Base-by-base conservation (phyloP, 2,113 vertebrate species). In the Falcunculus frontatus region DNA sequence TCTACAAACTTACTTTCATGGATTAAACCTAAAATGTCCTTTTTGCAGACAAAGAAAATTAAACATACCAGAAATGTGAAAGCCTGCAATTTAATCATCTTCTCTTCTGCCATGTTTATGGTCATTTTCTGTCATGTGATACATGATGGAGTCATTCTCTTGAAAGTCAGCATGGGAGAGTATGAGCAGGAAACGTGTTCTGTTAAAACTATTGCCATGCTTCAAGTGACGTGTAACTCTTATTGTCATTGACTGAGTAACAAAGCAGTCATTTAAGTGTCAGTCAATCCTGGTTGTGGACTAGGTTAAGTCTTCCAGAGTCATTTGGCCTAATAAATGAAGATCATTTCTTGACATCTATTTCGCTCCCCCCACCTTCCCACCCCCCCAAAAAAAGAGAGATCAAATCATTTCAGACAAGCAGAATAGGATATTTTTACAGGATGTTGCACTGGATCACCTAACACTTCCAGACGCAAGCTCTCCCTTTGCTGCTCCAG, bases 341-440 rank as follows among this genome's bases (percentile, higher is more conserved):
- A 83, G 72, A 85, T 33, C 0, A 77, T 90, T 60, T 72, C 25
- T 44, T 79, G 39, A 70, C 50, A 76, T 72, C 25, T 59, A 29
- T 63, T 82, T 76, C 26, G 32, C 47, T 32, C 5, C 29, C 23
- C 7, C 1, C 13, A 14, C 37, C 11, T 23, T 9, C 18, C 16
- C 8, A 5, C 25, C 0, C 1, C 4, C 6, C 3, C 8, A 11
- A 8, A 35, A 39, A 32, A n/a, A 16, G 26, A 57, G 17, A 83
- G 10, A 86, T 25, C 8, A 55, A 84, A 56, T 80, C 1, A 67
- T 88, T 88, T 92, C 49, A 79, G 75, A 42, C 19, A 75, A 41
- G 60, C n/a, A 65, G 52, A 33, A 39, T 44, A 47, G 25, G 64
- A 63, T 69, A 47, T 69, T 84, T 69, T 69, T 70, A 87, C 46